These are phyloP conservation scores for Amphipoea lucens DNA, from an alignment of 2,888 invertebrate species.

Conservation along the genomic window DNA sequence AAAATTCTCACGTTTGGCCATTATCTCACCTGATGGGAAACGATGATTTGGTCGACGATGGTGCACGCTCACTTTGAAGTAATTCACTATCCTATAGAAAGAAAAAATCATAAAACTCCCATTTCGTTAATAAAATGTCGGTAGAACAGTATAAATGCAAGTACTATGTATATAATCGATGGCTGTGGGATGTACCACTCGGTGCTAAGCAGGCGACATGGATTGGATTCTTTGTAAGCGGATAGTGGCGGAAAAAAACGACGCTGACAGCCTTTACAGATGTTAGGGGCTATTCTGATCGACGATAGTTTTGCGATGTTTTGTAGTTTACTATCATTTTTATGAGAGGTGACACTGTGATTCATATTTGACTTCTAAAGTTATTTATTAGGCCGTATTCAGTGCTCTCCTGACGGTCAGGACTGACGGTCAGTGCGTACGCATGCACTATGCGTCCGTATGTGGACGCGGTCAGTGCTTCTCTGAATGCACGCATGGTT, in stretches of 20 bases:
- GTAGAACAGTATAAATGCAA: neutral
- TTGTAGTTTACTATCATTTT: no score
- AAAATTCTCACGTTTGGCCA: no score
- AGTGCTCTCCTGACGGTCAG: no score
- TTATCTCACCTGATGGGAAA: no score
- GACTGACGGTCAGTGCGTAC: no score
- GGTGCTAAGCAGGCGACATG: slow-evolving; percentile 40
- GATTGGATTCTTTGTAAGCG: slow-evolving; percentile 70
- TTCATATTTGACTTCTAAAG: no score
- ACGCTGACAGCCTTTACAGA: slow-evolving; percentile 34
- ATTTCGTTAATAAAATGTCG: neutral
- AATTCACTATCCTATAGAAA: neutral
- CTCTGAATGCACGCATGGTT: no score
- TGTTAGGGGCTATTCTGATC: slow-evolving; percentile 29
- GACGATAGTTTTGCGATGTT: slow-evolving; percentile 29
- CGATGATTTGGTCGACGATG: no score
- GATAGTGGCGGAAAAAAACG: slow-evolving; percentile 57
- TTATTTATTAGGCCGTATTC: no score
- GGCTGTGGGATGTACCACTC: slow-evolving; percentile 8
- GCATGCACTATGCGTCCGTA: no score
- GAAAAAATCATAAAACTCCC: neutral
- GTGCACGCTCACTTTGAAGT: neutral
- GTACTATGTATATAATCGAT: slow-evolving; percentile 20
- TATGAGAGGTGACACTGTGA: no score
- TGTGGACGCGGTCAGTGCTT: no score